Conservation (phyloP, 2,888 invertebrate species). For the Chesias legatella region DNA sequence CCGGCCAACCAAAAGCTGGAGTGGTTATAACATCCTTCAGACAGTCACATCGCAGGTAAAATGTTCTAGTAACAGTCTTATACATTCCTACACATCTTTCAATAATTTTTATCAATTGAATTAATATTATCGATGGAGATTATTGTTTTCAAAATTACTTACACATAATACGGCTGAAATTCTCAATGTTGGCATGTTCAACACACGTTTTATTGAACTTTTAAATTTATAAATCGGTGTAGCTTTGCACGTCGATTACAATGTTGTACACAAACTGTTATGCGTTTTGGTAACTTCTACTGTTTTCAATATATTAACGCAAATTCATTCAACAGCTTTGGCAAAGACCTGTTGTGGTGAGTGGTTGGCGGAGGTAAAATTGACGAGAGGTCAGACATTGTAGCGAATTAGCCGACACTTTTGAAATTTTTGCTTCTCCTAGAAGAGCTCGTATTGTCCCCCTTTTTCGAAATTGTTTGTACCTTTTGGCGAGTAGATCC, state of each 20-base stretch:
- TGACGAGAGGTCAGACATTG: slow-evolving; percentile 50
- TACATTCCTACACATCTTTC: slow-evolving; percentile 23
- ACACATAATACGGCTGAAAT: slow-evolving; percentile 50
- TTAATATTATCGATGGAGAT: slow-evolving; percentile 28
- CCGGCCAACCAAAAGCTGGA: slow-evolving; percentile 85
- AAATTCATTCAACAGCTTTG: slow-evolving; percentile 76
- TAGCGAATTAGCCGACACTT: slow-evolving; percentile 64
- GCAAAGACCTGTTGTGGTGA: slow-evolving; percentile 79
- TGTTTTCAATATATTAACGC: slow-evolving; percentile 43
- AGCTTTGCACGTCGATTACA: slow-evolving; percentile 48
- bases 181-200: slow-evolving; percentile 65
- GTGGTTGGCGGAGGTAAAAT: slow-evolving; percentile 69
- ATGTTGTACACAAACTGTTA: slow-evolving; percentile 2
- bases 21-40: slow-evolving; percentile 95
- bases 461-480: slow-evolving; percentile 39
- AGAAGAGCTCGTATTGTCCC: slow-evolving; percentile 49
- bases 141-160: slow-evolving; percentile 41
- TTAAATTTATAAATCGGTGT: slow-evolving; percentile 28
- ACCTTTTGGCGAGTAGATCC: slow-evolving; percentile 36
- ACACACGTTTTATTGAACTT: slow-evolving; percentile 22
- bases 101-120: slow-evolving; percentile 6
- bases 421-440: slow-evolving; percentile 59
- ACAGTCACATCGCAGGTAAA: slow-evolving; percentile 91
- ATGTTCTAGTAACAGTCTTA: background rate
- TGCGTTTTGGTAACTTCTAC: slow-evolving; percentile 12